Conservation (phyloP, 30 jellyfish, hydroid and myxozoan genomes). For the Aurelia sp. region DNA sequence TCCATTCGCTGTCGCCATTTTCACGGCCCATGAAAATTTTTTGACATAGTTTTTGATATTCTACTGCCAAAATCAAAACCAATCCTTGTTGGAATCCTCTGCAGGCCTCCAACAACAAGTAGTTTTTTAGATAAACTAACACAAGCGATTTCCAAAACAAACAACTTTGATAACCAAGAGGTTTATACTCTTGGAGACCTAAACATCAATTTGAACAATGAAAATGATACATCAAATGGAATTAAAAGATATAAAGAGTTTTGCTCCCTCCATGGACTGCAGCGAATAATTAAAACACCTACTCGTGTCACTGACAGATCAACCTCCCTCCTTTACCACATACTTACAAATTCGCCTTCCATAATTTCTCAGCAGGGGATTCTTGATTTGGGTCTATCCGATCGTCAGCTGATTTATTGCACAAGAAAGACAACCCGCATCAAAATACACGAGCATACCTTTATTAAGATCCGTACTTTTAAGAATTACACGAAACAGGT, state of each 20-base stretch:
- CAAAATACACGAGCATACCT: too few relatives aligned
- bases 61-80: slow-evolving; percentile 41
- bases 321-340: background rate
- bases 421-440: too few relatives aligned
- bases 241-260: slow-evolving; percentile 24
- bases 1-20: too few relatives aligned
- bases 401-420: too few relatives aligned
- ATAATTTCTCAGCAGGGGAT: too few relatives aligned
- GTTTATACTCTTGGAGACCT: slow-evolving; percentile 24
- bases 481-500: too few relatives aligned
- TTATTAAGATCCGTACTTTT: too few relatives aligned
- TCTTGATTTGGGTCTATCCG: too few relatives aligned
- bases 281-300: slow-evolving; percentile 26
- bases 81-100: background rate
- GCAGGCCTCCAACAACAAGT: slow-evolving; percentile 45
- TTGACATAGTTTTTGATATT: slow-evolving; percentile 39
- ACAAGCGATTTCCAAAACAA: slow-evolving; percentile 39
- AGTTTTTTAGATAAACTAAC: slow-evolving; percentile 42
- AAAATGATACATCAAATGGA: too few relatives aligned
- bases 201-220: too few relatives aligned
- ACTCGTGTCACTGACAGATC: slow-evolving; percentile 49
- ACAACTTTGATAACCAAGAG: slow-evolving; percentile 41
- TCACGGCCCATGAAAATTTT: too few relatives aligned
- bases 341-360: too few relatives aligned
- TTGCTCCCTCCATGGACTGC: slow-evolving; percentile 41